A percentile compares a stretch with the other conserved stretches of the same genome.
phyloP scores from a whole-genome alignment of 1,140 invertebrate genomes.

The Bombus breviceps region DNA sequence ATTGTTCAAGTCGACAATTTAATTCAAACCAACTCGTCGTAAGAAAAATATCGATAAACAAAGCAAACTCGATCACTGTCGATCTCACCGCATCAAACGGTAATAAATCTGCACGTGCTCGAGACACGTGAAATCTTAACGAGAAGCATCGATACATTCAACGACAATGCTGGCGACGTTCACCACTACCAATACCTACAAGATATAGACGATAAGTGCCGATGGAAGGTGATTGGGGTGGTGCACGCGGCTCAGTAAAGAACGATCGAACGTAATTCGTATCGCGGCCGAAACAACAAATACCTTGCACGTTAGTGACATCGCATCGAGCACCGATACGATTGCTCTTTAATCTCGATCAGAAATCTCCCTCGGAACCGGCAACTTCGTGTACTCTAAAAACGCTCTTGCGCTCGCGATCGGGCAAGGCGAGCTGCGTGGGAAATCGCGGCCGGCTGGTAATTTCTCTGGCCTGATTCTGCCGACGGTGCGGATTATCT shows the following conservation, averaged over 20 bases:
- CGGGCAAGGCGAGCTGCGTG: conserved; percentile 61
- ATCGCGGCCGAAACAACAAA: conserved; percentile 47
- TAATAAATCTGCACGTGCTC: background rate
- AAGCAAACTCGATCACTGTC: background rate
- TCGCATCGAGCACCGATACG: conserved; percentile 36
- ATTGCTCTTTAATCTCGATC: conserved; percentile 64
- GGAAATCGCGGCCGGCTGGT: conserved; percentile 66
- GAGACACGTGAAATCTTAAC: background rate
- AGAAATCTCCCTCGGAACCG: conserved; percentile 38
- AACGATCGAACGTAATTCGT: conserved; percentile 31
- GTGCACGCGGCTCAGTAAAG: background rate
- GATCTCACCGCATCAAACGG: background rate
- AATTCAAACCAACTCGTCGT: too few relatives aligned
- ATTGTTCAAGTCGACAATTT: too few relatives aligned
- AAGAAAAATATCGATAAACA: too few relatives aligned
- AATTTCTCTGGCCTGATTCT: conserved; percentile 71
- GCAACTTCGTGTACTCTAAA: conserved; percentile 47
- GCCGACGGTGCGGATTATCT: conserved; percentile 66
- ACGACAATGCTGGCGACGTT: background rate
- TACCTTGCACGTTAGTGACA: conserved; percentile 43
- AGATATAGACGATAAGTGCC: background rate
- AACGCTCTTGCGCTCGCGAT: conserved; percentile 56
- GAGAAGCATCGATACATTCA: background rate
- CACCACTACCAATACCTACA: background rate
- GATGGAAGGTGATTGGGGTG: background rate